Evolutionary conservation across 1,140 invertebrate genomes (phyloP), one percentile per base, ranked within the genome.

Genomic region (Eumeta japonica): DNA sequence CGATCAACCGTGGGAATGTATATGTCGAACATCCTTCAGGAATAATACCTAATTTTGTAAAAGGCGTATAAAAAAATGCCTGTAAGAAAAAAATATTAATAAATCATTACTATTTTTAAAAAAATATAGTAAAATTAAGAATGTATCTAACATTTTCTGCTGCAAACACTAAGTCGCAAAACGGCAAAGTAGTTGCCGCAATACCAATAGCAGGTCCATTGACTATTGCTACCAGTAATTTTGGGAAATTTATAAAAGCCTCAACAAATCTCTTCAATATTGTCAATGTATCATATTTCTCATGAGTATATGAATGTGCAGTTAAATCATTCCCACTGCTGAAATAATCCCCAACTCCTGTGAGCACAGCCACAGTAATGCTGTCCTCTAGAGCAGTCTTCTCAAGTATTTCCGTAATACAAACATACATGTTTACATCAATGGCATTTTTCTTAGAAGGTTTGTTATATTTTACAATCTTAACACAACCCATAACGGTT

Each of bases 181-280:
- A 75, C 7, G 82, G 83, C 13, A 94, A 66, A 0, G 86, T 83
- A 5, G 94, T 97, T 0, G 86, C 85, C 32, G 85, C 85, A 46
- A 98, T 85, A 12, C 96, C 96, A 43, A 97, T 82, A n/a, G 94
- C 92, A 32, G 90, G 92, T 19, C 94, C 95, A 82, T 98, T 95
- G 1, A 98, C 85, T 28, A 95, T 71, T 20, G 85, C 89, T 39
- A 97, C 80, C 28, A 98, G 58, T 12, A 94, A 78, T 70, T 98
- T 98, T 0, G 91, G 88, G 61, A 90, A 95, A 41, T 83, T 80
- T 45, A 98, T 93, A 47, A 95, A 85, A 2, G 87, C 75, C 45
- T 80, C 75, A 9, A 96, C 79, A 71, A 91, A 91, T 18, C 82
- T 66, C 35, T 82, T 83, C 42, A 79, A 50, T 32, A 68, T 41